phyloP scores from a whole-genome alignment of 2,888 invertebrate genomes.

The Cerceris ruficornis region DNA sequence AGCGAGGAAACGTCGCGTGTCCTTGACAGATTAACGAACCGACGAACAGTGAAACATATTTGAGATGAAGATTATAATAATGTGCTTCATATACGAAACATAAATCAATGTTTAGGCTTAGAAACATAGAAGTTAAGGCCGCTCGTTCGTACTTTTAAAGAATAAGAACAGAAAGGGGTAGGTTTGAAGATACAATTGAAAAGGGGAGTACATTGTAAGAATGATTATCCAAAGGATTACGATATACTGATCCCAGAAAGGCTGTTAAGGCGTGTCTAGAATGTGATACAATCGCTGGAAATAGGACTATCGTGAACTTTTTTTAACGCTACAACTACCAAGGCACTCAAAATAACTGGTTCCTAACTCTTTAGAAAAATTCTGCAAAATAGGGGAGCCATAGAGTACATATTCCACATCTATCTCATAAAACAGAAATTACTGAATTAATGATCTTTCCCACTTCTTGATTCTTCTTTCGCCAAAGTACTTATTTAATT shows the following conservation, averaged over 20 bases:
- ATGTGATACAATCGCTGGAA: too few species aligned
- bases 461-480: too few species aligned
- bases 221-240: constrained; percentile 22
- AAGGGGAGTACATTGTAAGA: constrained; percentile 13
- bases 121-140: constrained; percentile 42
- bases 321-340: too few species aligned
- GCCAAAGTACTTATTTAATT: too few species aligned
- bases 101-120: constrained; percentile 57
- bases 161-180: constrained; percentile 1
- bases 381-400: too few species aligned
- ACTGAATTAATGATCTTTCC: too few species aligned
- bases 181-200: constrained; percentile 1
- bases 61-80: constrained; percentile 45
- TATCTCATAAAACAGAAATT: too few species aligned
- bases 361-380: too few species aligned
- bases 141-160: constrained; percentile 29
- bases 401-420: too few species aligned
- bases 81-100: constrained; percentile 65
- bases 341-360: too few species aligned
- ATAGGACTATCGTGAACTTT: too few species aligned
- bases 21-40: constrained; percentile 8
- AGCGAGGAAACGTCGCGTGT: not conserved
- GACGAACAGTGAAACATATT: constrained; percentile 47
- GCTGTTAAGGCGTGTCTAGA: constrained; percentile 25
- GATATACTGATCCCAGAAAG: constrained; percentile 34